Base-by-base conservation (phyloP, 2,797 vertebrate species). In the Sibirionetta formosa region DNA sequence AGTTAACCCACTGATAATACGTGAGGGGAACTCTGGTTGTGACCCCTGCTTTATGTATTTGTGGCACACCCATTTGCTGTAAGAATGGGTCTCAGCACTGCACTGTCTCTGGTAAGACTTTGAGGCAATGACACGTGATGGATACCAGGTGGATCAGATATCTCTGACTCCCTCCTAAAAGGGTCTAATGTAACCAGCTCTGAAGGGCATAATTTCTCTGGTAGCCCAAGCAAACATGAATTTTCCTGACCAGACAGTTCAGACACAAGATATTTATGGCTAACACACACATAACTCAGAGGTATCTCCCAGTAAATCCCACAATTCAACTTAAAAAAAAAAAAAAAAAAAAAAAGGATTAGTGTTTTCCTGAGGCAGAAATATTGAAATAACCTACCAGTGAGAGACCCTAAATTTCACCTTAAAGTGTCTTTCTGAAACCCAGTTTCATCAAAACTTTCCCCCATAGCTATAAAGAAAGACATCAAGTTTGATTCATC, bases 401-500 rank as follows among this genome's bases (percentile, higher is more conserved):
- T 51, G 38, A 51, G 26, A 93, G 88, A 82, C 7, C 6, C 9
- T 82, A 58, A 44, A 14, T 51, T 92, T 86, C 77, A 82, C 71
- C 73, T 87, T 88, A 86, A 72, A 84, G 81, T 70, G 60, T 80
- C 64, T 79, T 75, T 53, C 46, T 84, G 63, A 91, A 88, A 90
- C 8, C 18, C 26, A 96, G 40, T 68, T 89, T 57, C 7, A 44
- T 19, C 31, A 72, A 71, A 71, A 71, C 36, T 33, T 72, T 89
- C 42, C 56, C 75, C 79, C 11, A 56, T 20, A 87, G 68, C 50
- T 90, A 86, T 95, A 90, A 95, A 58, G n/a, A 87, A 40, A 96
- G 57, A 80, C 58, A 94, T 91, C 80, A 42, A 68, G 36, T 57
- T 92, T 82, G 86, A 90, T 90, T 92, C 93, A 68, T 94, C 82